A percentile compares a stretch with the other conserved stretches of the same genome.
These are phyloP conservation scores for Amblyjoppa proteus DNA, from an alignment of 2,888 invertebrate species.

Conservation along the genomic window DNA sequence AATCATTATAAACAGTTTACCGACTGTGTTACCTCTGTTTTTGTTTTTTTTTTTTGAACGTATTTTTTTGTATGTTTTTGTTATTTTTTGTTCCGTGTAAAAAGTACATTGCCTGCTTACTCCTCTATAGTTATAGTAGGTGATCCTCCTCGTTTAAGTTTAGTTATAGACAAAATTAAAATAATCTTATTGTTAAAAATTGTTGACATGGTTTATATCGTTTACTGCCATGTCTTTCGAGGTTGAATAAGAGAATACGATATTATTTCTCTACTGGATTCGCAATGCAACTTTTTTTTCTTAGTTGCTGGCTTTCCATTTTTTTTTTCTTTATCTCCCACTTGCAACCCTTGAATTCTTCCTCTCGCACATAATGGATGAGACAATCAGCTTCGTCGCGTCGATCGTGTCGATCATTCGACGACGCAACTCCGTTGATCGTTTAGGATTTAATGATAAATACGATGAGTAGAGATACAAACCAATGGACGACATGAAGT, in stretches of 20 bases:
- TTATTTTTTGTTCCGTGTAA: conserved; percentile 74
- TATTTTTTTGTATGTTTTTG: conserved; percentile 59
- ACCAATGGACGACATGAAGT: conserved; percentile 74
- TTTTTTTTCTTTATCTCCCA: conserved; percentile 28
- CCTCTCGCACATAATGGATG: conserved; percentile 63
- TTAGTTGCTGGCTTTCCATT: conserved; percentile 5
- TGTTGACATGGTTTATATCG: conserved; percentile 63
- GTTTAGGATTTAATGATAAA: conserved; percentile 73
- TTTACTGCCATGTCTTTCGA: conserved; percentile 64
- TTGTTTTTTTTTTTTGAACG: conserved; percentile 62
- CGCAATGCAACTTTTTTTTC: conserved; percentile 24
- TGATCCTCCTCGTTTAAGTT: conserved; percentile 73
- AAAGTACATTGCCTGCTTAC: conserved; percentile 82
- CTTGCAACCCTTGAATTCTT: conserved; percentile 46
- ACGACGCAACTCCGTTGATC: conserved; percentile 60
- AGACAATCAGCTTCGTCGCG: conserved; percentile 46
- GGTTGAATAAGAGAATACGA: conserved; percentile 54
- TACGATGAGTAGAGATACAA: conserved; percentile 73
- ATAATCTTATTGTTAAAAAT: conserved; percentile 80
- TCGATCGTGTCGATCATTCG: conserved; percentile 11
- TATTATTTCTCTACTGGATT: conserved; percentile 47
- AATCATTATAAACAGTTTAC: conserved; percentile 76
- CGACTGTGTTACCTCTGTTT: conserved; percentile 66
- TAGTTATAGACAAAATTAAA: conserved; percentile 82
- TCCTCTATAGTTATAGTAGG: conserved; percentile 73